Base-by-base conservation (phyloP, 2,888 invertebrate species). In the Platerodrilus igneus region DNA sequence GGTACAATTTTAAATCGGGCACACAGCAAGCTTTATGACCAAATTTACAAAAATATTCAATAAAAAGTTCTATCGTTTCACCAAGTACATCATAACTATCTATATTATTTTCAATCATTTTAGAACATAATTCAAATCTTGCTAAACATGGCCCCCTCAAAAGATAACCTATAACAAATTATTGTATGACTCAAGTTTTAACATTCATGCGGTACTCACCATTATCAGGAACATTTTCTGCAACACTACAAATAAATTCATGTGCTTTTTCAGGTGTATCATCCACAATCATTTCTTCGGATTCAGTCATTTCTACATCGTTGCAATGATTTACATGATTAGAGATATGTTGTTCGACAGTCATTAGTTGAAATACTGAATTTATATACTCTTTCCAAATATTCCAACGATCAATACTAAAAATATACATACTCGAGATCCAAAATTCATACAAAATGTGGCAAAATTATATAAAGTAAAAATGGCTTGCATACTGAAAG, bases 1-100 rank as follows among this genome's bases (percentile, higher is more conserved):
- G 64, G 65, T 87, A 93, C 3, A 81, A 72, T 44, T 80, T 78
- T 31, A 95, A 71, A 64, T 96, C 95, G 5, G 81, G 78, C 42
- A 89, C 86, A 43, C 88, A 88, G 66, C 91, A 91, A 0, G 85
- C 81, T 60, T 91, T 91, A 55, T 86, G 80, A 2, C 92, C 92
- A 68, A 94, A 95, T 50, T 78, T 75, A 25, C 72, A 62, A 52
- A 88, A 86, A 69, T 92, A 95, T 53, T 85, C 81, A 44, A 83
- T 72, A 61, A 92, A 78, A 18, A 86, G 65, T 14, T 83, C 79
- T 8, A 78, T 69, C 9, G 78, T 75, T 56, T 82, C 79, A 1
- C 83, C 84, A 13, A 80, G 63, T 5, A 80, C 59, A 33, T 68
- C 65, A 9, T 44, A 58, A 1, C 79, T 75, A 56, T 79, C 75